phyloP scores from a whole-genome alignment of 2,113 vertebrate genomes.

The Ochotona princeps region DNA sequence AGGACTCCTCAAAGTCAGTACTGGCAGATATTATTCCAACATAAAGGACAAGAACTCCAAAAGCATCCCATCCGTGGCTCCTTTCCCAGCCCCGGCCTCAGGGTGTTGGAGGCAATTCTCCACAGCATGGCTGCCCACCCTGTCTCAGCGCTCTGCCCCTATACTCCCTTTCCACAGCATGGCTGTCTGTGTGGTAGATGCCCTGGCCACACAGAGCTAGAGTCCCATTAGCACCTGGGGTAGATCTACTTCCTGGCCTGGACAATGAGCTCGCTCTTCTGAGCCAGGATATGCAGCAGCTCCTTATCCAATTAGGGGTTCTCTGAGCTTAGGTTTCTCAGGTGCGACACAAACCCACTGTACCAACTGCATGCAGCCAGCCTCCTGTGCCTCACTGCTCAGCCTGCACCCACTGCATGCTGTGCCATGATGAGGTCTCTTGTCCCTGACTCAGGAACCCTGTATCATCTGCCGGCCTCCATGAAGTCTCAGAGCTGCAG shows the following conservation, averaged over 20 bases:
- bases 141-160: neutral
- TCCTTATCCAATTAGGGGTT: neutral
- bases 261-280: neutral
- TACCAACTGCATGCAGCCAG: neutral
- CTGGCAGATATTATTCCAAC: neutral
- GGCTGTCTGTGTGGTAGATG: neutral
- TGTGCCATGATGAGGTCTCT: no score
- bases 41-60: neutral
- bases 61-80: neutral
- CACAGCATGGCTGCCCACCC: no score
- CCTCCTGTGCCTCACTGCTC: neutral
- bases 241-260: neutral
- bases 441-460: neutral
- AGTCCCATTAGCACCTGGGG: rapidly evolving
- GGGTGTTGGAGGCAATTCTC: neutral
- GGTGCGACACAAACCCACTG: neutral
- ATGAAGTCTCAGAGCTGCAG: neutral
- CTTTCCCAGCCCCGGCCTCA: neutral
- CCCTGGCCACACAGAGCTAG: neutral
- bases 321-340: neutral
- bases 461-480: neutral
- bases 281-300: neutral
- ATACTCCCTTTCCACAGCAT: neutral
- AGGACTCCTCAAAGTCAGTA: neutral
- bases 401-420: neutral